Evolutionary conservation across 2,113 vertebrate genomes (phyloP).

Genomic region (Cynocephalus volans): DNA sequence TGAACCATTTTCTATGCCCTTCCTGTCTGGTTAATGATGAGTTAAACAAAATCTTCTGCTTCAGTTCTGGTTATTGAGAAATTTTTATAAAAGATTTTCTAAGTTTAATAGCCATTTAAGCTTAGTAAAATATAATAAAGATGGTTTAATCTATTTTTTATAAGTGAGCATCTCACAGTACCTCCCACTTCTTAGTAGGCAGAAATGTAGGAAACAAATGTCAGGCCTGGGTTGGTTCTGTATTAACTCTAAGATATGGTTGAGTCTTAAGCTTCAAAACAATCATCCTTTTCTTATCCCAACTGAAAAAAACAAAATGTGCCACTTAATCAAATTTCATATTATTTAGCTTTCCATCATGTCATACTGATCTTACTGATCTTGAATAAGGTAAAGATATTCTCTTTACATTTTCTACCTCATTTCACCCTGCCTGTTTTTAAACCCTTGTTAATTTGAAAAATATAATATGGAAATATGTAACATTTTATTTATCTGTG

Average conservation of each 20-base stretch:
- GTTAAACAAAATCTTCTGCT: background rate
- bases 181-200: background rate
- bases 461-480: background rate
- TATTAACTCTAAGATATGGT: background rate
- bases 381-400: background rate
- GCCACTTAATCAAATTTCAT: background rate
- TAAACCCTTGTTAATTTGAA: background rate
- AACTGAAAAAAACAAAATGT: background rate
- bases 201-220: background rate
- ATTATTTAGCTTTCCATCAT: background rate
- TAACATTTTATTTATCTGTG: slow-evolving; percentile 12
- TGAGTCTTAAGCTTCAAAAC: background rate
- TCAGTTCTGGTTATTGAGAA: background rate
- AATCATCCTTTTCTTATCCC: background rate
- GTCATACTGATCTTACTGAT: background rate
- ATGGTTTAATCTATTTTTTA: slow-evolving; percentile 3
- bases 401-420: background rate
- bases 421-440: background rate
- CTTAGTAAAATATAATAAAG: background rate
- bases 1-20: background rate
- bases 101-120: background rate
- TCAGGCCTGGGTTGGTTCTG: background rate
- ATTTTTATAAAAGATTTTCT: background rate
- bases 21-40: background rate
- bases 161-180: background rate